phyloP scores from a whole-genome alignment of 1,140 invertebrate genomes.

The Papilio polytes region DNA sequence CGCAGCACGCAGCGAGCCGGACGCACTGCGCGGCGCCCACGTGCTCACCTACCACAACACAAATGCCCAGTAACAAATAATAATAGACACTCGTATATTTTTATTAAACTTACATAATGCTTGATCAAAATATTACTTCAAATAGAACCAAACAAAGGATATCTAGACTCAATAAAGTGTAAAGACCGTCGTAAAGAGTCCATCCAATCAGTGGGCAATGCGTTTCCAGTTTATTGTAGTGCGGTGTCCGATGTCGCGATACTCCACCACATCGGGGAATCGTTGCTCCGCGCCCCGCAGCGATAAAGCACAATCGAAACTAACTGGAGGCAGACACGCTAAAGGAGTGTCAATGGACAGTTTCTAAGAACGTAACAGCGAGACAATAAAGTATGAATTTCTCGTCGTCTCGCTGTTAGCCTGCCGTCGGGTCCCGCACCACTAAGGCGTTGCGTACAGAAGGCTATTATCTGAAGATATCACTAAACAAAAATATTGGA shows the following conservation, averaged over 20 bases:
- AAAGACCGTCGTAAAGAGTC: not conserved
- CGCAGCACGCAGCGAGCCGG: slow-evolving; percentile 61
- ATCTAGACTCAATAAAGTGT: not conserved
- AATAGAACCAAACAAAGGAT: not conserved
- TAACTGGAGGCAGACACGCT: slow-evolving; percentile 26
- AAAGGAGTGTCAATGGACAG: slow-evolving; percentile 16
- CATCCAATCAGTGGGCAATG: slow-evolving; percentile 20
- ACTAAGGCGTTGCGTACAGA: not conserved
- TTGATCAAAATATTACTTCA: not conserved
- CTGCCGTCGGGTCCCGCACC: too few species aligned
- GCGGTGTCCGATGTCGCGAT: not conserved
- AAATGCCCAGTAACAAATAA: too few species aligned
- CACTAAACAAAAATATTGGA: not conserved
- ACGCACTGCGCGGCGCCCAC: slow-evolving; percentile 71
- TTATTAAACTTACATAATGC: not conserved
- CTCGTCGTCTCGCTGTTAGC: not conserved
- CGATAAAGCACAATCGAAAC: slow-evolving; percentile 14
- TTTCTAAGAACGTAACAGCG: not conserved
- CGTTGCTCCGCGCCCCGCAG: not conserved
- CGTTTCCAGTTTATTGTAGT: not conserved
- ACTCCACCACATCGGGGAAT: too few species aligned
- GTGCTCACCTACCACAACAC: slow-evolving; percentile 60
- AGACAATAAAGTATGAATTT: slow-evolving; percentile 9
- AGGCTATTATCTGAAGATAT: not conserved
- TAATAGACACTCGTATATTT: too few species aligned